These are phyloP conservation scores for Clavelina lepadiformis DNA, from an alignment of 23 tunicate genomes.

Conservation along the genomic window DNA sequence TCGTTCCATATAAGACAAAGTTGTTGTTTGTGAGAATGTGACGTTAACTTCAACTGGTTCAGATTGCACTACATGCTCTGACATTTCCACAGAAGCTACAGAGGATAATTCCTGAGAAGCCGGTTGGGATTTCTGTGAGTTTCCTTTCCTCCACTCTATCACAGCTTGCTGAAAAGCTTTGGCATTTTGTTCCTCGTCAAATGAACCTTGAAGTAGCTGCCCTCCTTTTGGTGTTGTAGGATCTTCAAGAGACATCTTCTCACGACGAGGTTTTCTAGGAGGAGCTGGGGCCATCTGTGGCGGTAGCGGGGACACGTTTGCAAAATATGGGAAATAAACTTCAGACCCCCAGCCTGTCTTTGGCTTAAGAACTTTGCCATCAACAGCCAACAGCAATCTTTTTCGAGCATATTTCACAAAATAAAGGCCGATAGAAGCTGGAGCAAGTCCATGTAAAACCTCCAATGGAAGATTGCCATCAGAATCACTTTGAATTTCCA, in stretches of 20 bases:
- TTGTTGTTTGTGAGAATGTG: constrained; percentile 60
- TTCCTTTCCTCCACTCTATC: constrained; percentile 54
- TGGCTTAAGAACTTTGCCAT: constrained; percentile 61
- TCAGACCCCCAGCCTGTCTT: constrained; percentile 90
- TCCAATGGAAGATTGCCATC: constrained; percentile 75
- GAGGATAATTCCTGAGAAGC: not conserved
- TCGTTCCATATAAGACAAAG: constrained; percentile 64
- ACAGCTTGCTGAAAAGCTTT: constrained; percentile 75
- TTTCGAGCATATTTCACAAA: constrained; percentile 70
- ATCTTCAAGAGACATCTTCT: not conserved
- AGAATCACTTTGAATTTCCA: constrained; percentile 86
- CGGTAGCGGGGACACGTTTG: constrained; percentile 21
- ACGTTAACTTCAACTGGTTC: constrained; percentile 56
- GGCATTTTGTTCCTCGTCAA: constrained; percentile 84
- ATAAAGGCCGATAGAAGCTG: constrained; percentile 74
- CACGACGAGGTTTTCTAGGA: not conserved
- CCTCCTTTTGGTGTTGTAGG: not conserved
- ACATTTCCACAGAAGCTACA: constrained; percentile 37
- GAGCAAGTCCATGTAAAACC: constrained; percentile 48
- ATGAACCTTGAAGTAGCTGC: constrained; percentile 30
- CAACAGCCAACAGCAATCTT: constrained; percentile 71
- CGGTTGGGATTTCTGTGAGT: not conserved
- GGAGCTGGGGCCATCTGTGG: constrained; percentile 4
- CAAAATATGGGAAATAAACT: constrained; percentile 67
- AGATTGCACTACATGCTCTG: constrained; percentile 80